Evolutionary conservation across 2,888 invertebrate genomes (phyloP).

Genomic region (Limnephilus rhombicus): DNA sequence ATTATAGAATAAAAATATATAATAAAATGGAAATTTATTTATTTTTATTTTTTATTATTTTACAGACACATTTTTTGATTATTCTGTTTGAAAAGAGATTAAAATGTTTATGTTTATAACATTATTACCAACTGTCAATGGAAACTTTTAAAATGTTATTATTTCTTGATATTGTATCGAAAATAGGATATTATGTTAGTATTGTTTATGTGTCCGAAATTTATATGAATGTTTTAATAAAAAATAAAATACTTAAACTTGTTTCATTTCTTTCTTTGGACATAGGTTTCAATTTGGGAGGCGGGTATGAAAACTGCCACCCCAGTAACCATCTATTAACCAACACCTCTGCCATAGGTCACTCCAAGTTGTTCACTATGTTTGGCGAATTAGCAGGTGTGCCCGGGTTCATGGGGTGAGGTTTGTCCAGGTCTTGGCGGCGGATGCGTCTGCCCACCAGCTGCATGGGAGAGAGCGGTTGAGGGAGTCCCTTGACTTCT

Average conservation of each 20-base stretch:
- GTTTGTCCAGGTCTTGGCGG: too few relatives aligned
- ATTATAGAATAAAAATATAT: neutral
- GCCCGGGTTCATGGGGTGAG: too few relatives aligned
- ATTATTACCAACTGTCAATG: neutral
- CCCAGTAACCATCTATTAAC: too few relatives aligned
- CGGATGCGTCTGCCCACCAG: too few relatives aligned
- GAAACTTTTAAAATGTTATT: neutral
- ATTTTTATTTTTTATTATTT: too few relatives aligned
- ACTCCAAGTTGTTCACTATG: too few relatives aligned
- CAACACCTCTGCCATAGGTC: too few relatives aligned
- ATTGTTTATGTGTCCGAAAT: constrained; percentile 26
- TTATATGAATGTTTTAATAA: constrained; percentile 43
- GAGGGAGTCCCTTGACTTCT: too few relatives aligned
- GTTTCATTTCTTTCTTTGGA: neutral
- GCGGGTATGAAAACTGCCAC: too few relatives aligned
- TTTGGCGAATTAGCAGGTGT: too few relatives aligned
- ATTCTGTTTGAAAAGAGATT: neutral
- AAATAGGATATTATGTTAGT: neutral
- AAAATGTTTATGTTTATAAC: neutral
- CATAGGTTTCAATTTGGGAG: too few relatives aligned
- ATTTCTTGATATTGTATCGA: neutral
- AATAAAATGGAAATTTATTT: neutral
- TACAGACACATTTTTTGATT: neutral
- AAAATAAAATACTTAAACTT: neutral
- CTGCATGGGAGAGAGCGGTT: too few relatives aligned